These are phyloP conservation scores for Hyles vespertilio DNA, from an alignment of 1,140 invertebrate genomes.

Conservation along the genomic window DNA sequence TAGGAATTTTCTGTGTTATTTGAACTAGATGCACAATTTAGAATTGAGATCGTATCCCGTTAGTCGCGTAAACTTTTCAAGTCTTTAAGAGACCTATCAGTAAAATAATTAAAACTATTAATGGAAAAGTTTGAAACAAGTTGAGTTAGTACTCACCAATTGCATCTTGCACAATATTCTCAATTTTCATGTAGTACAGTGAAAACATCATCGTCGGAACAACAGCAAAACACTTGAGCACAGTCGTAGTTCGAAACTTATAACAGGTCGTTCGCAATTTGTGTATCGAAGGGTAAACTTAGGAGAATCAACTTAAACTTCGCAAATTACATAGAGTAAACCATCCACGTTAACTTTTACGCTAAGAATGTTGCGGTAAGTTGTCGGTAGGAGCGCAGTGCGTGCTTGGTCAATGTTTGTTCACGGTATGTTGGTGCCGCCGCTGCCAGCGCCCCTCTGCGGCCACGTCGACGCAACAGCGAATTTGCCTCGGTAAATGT, in stretches of 20 bases:
- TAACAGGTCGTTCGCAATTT: slow-evolving; percentile 52
- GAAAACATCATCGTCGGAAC: slow-evolving; percentile 39
- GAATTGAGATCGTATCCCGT: not conserved
- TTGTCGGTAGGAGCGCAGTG: slow-evolving; percentile 55
- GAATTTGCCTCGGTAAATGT: slow-evolving; percentile 33
- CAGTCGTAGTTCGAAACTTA: slow-evolving; percentile 47
- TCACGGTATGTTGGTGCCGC: slow-evolving; percentile 49
- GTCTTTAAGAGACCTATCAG: too few species aligned
- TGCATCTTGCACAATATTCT: slow-evolving; percentile 44
- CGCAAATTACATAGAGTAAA: slow-evolving; percentile 75
- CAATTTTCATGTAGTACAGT: slow-evolving; percentile 37
- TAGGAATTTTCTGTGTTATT: too few species aligned
- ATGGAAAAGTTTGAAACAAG: too few species aligned
- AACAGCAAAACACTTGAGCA: slow-evolving; percentile 45
- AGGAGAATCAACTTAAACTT: slow-evolving; percentile 54
- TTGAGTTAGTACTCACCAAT: slow-evolving; percentile 46
- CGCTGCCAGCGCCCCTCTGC: slow-evolving; percentile 47
- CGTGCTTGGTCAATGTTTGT: slow-evolving; percentile 65
- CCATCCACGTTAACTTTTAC: slow-evolving; percentile 73
- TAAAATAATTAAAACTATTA: too few species aligned
- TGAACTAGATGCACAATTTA: not conserved
- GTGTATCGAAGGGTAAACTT: slow-evolving; percentile 48
- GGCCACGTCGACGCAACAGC: slow-evolving; percentile 39
- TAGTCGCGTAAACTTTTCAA: not conserved
- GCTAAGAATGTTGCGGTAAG: slow-evolving; percentile 73